Conservation (phyloP, 2,113 vertebrate species). For the Antigone vipio region DNA sequence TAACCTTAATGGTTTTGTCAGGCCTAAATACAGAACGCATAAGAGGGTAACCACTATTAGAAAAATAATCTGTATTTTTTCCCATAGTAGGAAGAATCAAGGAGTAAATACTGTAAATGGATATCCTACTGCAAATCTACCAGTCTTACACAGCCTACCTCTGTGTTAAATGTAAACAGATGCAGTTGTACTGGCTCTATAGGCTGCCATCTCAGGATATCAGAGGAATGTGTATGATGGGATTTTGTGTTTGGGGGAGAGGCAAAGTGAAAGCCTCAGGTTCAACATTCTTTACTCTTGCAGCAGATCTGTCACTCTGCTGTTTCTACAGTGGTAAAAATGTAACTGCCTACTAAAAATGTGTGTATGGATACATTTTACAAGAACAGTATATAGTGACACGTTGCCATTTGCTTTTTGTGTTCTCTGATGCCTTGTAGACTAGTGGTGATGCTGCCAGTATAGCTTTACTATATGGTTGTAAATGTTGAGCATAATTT, state of each 20-base stretch:
- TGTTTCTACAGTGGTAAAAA: neutral
- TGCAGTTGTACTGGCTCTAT: neutral
- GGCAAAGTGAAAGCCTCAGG: neutral
- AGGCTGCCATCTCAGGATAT: neutral
- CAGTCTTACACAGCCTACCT: neutral
- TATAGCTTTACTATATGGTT: neutral
- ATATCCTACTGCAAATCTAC: neutral
- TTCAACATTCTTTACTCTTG: neutral
- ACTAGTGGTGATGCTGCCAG: neutral
- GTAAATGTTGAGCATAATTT: neutral
- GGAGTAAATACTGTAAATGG: neutral
- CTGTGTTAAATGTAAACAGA: neutral
- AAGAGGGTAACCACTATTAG: neutral
- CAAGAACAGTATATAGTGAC: neutral
- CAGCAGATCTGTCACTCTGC: neutral
- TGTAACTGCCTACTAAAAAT: neutral
- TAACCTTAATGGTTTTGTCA: neutral
- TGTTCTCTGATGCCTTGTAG: neutral
- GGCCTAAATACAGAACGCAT: neutral
- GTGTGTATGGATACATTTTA: neutral
- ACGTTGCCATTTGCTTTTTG: fast-evolving
- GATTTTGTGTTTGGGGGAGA: neutral
- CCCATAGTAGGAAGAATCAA: neutral
- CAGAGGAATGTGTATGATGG: neutral
- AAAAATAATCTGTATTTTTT: neutral